Evolutionary conservation across 2,113 vertebrate genomes (phyloP).

Genomic region (Peromyscus californicus): DNA sequence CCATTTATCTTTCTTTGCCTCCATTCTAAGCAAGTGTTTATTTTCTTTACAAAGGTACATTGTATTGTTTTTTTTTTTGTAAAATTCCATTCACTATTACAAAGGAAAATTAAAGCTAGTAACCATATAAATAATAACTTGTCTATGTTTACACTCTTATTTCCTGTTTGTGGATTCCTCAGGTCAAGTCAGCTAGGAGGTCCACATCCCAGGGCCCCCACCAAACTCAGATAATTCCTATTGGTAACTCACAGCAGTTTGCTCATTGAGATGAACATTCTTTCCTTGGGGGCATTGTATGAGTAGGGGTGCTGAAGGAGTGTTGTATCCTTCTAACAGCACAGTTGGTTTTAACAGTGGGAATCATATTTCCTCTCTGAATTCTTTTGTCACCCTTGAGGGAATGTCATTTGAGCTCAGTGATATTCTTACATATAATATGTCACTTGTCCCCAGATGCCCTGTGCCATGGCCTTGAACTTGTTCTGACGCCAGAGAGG

Average conservation of each 20-base stretch:
- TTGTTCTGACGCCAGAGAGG: constrained; percentile 16
- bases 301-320: neutral
- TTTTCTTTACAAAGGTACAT: neutral
- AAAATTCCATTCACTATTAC: neutral
- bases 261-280: neutral
- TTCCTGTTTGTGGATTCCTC: neutral
- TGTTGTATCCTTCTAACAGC: neutral
- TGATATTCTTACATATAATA: neutral
- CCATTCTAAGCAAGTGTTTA: neutral
- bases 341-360: constrained; percentile 14
- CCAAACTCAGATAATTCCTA: neutral
- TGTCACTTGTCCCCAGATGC: neutral
- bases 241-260: neutral
- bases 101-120: constrained; percentile 13
- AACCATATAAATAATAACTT: neutral
- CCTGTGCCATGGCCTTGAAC: neutral
- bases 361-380: constrained; percentile 20
- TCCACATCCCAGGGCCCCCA: neutral
- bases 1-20: neutral
- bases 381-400: constrained; percentile 6
- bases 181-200: neutral
- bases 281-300: neutral
- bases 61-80: neutral
- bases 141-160: neutral
- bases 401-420: neutral